A percentile compares a stretch with the other conserved stretches of the same genome.
These are phyloP conservation scores for Ornithorhynchus anatinus DNA, from an alignment of 2,113 vertebrate species.

Conservation along the genomic window DNA sequence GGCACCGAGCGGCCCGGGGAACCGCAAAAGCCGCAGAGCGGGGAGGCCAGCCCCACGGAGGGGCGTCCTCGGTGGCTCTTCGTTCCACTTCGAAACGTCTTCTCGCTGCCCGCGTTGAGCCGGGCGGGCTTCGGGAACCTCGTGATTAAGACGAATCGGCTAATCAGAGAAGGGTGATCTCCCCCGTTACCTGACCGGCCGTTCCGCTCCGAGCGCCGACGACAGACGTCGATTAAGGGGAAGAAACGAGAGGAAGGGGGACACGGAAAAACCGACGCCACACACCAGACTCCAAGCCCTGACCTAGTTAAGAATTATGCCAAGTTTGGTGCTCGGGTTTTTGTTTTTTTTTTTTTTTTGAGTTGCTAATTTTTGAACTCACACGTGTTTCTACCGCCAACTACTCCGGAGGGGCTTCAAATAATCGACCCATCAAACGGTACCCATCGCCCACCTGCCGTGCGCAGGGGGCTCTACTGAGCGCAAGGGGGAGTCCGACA, in stretches of 20 bases:
- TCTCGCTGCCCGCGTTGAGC: conserved; percentile 66
- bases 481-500: too few species aligned
- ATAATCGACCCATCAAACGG: background rate
- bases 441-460: background rate
- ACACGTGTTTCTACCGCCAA: background rate
- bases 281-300: too few species aligned
- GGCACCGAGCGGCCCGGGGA: conserved; percentile 48
- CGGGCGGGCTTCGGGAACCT: conserved; percentile 65
- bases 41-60: conserved; percentile 54
- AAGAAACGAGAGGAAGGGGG: conserved; percentile 46
- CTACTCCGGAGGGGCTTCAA: background rate
- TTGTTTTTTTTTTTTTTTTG: background rate
- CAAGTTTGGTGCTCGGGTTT: too few species aligned
- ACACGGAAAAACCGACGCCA: conserved; percentile 31
- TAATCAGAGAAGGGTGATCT: conserved; percentile 75
- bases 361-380: background rate
- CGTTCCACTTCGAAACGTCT: conserved; percentile 52
- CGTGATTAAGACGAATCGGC: conserved; percentile 73
- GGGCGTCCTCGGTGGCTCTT: conserved; percentile 59
- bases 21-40: conserved; percentile 59
- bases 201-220: conserved; percentile 67
- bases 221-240: conserved; percentile 66
- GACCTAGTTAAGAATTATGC: too few species aligned
- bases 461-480: too few species aligned
- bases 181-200: conserved; percentile 69